A percentile compares a stretch with the other conserved stretches of the same genome.
Conservation (phyloP, 2,888 invertebrate species). For the Sarcophaga caerulescens region DNA sequence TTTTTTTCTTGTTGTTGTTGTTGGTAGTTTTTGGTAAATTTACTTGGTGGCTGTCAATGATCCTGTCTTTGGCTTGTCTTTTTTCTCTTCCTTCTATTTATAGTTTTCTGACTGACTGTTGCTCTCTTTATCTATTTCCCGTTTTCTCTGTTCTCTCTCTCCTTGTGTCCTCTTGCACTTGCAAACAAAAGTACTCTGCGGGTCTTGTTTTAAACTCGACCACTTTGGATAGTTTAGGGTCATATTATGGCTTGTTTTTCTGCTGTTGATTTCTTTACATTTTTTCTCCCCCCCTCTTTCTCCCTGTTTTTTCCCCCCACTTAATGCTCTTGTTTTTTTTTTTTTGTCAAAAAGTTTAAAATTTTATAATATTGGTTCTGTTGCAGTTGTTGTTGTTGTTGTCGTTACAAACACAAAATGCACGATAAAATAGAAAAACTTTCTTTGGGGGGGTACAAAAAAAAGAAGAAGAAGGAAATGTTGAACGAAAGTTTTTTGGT, state of each 20-base stretch:
- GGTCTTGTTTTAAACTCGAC: constrained; percentile 51
- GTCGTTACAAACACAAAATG: background rate
- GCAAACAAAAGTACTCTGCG: background rate
- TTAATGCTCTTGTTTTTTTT: background rate
- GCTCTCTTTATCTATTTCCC: background rate
- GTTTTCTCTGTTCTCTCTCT: background rate
- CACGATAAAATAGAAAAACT: constrained; percentile 16
- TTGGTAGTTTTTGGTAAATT: background rate
- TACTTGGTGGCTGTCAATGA: constrained; percentile 32
- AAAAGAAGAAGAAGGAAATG: background rate
- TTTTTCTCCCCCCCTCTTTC: background rate
- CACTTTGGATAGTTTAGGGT: constrained; percentile 58
- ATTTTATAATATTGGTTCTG: constrained; percentile 25
- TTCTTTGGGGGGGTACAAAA: background rate
- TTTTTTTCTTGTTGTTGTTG: constrained; percentile 1
- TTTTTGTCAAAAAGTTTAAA: constrained; percentile 34
- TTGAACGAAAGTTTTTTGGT: constrained; percentile 27
- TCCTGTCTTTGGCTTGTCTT: constrained; percentile 23
- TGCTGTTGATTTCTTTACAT: background rate
- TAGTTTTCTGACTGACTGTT: background rate
- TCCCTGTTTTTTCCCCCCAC: too few relatives aligned
- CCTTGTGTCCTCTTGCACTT: background rate
- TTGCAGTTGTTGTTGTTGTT: background rate
- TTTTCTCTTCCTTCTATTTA: background rate
- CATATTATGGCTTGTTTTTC: constrained; percentile 40